These are phyloP conservation scores for Lingula anatina DNA, from an alignment of 2,888 invertebrate genomes.

Conservation along the genomic window DNA sequence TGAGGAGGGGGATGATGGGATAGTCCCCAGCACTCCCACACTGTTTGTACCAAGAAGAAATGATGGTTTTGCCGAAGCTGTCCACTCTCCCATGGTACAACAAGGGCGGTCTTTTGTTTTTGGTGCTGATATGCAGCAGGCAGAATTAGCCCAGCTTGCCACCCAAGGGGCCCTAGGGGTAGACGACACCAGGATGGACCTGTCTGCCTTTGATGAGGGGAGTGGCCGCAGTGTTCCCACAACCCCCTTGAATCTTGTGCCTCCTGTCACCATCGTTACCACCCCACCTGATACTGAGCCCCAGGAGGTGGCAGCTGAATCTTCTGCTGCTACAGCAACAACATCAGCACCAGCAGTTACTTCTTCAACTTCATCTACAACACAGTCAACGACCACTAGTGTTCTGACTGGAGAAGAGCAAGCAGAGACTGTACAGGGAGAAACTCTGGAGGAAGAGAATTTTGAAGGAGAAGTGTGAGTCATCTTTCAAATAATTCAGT, in stretches of 20 bases:
- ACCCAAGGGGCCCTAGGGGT: constrained; percentile 51
- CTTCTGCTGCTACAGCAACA: background rate
- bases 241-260: constrained; percentile 53
- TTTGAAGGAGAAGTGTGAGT: no score
- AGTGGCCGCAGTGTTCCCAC: constrained; percentile 66
- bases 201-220: constrained; percentile 62
- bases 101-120: background rate
- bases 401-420: no score
- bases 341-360: no score
- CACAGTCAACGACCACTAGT: no score
- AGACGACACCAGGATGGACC: constrained; percentile 72
- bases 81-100: constrained; percentile 42
- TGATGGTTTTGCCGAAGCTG: constrained; percentile 86
- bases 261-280: background rate
- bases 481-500: no score
- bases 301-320: background rate
- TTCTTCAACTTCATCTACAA: no score
- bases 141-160: background rate
- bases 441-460: no score
- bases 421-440: no score
- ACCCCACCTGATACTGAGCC: background rate
- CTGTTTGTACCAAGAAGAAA: constrained; percentile 74
- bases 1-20: constrained; percentile 70
- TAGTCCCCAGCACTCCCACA: constrained; percentile 86
- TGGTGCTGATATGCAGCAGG: background rate